Evolutionary conservation across 2,888 invertebrate species (phyloP).

Genomic region (Rhingia rostrata): DNA sequence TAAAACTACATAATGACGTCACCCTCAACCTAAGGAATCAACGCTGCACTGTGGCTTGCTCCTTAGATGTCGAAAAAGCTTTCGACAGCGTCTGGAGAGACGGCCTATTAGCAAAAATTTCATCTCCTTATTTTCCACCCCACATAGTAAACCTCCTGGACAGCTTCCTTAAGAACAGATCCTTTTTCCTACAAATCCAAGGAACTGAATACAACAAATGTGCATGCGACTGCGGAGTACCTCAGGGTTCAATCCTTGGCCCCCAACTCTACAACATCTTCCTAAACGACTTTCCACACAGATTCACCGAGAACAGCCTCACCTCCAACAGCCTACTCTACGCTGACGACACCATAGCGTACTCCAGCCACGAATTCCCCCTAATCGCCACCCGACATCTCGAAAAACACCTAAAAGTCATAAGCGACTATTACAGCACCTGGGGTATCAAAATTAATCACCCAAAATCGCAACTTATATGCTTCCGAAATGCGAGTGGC

Average conservation of each 20-base stretch:
- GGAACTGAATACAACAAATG: neutral
- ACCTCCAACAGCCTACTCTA: neutral
- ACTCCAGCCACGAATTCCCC: neutral
- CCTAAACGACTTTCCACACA: neutral
- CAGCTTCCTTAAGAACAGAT: too few species aligned
- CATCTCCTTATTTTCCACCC: too few species aligned
- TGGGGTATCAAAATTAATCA: neutral
- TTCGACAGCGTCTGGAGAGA: too few species aligned
- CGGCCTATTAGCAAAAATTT: too few species aligned
- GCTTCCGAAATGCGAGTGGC: neutral
- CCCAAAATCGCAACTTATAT: neutral
- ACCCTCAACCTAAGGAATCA: too few species aligned
- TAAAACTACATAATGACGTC: too few species aligned
- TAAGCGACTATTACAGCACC: too few species aligned
- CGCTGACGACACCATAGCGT: neutral
- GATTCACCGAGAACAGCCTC: neutral
- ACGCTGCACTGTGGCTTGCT: too few species aligned
- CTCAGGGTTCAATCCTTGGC: neutral
- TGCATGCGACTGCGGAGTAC: neutral
- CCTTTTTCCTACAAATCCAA: too few species aligned
- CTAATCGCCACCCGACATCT: neutral
- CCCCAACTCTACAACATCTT: too few species aligned
- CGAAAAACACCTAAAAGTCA: neutral
- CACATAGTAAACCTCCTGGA: too few species aligned
- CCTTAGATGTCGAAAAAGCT: too few species aligned